Evolutionary conservation across 2,113 vertebrate genomes (phyloP).

Genomic region (Puntigrus tetrazona): DNA sequence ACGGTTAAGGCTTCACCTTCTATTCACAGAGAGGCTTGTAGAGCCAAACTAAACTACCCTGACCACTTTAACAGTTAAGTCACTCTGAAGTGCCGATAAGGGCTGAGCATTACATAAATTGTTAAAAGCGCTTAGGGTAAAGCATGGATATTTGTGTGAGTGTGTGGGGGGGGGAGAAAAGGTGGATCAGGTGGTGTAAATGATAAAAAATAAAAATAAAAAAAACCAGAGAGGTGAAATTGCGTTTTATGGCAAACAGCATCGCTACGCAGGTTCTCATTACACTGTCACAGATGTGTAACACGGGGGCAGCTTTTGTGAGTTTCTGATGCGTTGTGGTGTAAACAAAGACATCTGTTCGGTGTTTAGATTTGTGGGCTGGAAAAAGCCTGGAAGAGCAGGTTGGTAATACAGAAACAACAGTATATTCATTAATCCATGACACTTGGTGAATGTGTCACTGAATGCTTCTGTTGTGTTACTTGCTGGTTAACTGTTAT

Average conservation of each 20-base stretch:
- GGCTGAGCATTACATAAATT: not conserved
- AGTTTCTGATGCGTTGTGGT: constrained; percentile 9
- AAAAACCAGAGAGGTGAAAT: constrained; percentile 20
- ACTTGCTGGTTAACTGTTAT: not conserved
- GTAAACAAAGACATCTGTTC: constrained; percentile 40
- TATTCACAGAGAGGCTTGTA: constrained; percentile 6
- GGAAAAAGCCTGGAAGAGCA: not conserved
- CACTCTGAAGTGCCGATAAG: not conserved
- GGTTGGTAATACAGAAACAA: constrained; percentile 1
- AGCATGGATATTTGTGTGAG: not conserved
- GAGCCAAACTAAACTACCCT: constrained; percentile 17
- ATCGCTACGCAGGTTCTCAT: constrained; percentile 7
- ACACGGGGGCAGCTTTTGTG: constrained; percentile 12
- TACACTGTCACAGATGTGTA: constrained; percentile 34
- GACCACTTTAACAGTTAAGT: constrained; percentile 31
- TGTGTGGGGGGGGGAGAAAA: not conserved
- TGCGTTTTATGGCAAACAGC: constrained; percentile 21
- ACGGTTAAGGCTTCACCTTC: constrained; percentile 33
- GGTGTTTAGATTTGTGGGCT: not conserved
- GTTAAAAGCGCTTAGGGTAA: not conserved
- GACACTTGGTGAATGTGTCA: constrained; percentile 6
- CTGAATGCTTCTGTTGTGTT: not conserved
- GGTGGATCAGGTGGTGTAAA: constrained; percentile 27
- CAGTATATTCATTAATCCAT: not conserved
- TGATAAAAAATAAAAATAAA: no score